Base-by-base conservation (phyloP, 1,140 invertebrate genomes). In the Babylonia areolata region DNA sequence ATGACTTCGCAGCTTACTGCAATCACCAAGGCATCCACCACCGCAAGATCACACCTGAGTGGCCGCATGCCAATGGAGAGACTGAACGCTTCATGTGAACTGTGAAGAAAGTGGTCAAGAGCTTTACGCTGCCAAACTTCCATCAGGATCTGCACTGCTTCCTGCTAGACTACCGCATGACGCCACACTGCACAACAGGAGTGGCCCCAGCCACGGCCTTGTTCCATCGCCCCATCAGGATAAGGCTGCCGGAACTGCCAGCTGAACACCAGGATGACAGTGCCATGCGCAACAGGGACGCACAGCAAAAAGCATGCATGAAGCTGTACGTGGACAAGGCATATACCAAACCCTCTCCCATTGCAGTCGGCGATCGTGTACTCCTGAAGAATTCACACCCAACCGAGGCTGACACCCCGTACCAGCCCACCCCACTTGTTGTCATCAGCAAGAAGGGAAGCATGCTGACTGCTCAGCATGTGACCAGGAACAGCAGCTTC, bases 11-110 rank as follows among this genome's bases (percentile, higher is more conserved):
- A 86, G 64, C 40, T n/a, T 28, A 75, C 31, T 9, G 54, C 20
- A 33, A 84, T 39, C 54, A 87, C 37, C 82, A 75, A 20, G 87
- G 87, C 54, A 83, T 89, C 78, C 39, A 82, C 28, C 88, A 89
- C 51, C 64, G 85, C 31, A 89, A 87, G 86, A 86, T 90, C 17
- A 89, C 90, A 46, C 88, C 87, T 31, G 78, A 87, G 69, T 90
- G 85, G 90, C 90, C 89, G 9, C 51, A 69, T 42, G 89, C 86
- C 33, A 92, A 92, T 82, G 88, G 71, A 6, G 89, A 91, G 89
- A 81, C 81, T 23, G 87, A 90, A 77, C 20, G 86, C 35, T 91
- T 91, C 71, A 91, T 90, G 87, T 77, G 85, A 46, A 91, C 87
- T 12, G 35, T 90, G 23, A 88, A 89, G 58, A 91, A 91, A 83